Evolutionary conservation across 2,797 vertebrate genomes (phyloP).

Genomic region (Myotis planiceps): DNA sequence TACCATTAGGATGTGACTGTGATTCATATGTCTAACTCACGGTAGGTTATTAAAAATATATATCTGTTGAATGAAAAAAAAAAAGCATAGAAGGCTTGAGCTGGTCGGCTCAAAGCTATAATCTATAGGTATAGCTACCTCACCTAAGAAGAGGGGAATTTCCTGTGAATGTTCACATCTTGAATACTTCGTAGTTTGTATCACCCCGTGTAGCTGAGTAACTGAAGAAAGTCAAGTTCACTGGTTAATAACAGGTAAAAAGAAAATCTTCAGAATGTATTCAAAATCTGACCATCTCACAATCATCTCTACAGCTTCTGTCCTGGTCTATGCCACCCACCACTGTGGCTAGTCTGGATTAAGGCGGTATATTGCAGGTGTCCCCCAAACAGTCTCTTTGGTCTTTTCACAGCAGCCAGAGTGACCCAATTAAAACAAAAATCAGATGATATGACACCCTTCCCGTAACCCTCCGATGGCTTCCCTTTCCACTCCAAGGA

Average conservation of each 20-base stretch:
- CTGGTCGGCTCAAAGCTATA: background rate
- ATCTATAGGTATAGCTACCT: background rate
- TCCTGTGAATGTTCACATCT: background rate
- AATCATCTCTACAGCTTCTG: background rate
- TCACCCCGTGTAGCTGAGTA: background rate
- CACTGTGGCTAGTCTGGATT: background rate
- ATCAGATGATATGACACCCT: background rate
- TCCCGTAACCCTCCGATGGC: background rate
- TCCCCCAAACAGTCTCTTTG: background rate
- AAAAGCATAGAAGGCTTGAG: background rate
- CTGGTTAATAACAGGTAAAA: background rate
- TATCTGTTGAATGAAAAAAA: background rate
- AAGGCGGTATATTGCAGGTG: accelerated
- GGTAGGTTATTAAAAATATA: background rate
- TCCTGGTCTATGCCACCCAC: background rate
- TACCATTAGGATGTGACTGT: background rate
- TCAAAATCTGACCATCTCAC: background rate
- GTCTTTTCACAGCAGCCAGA: background rate
- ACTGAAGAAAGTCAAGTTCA: background rate
- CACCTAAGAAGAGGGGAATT: background rate
- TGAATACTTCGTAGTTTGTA: background rate
- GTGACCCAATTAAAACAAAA: background rate
- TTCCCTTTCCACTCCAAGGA: background rate
- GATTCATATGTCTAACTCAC: background rate
- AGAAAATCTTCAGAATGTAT: background rate